A percentile compares a stretch with the other conserved stretches of the same genome.
Conservation (phyloP, 2,797 vertebrate genomes). For the Hypotaenidia okinawae region DNA sequence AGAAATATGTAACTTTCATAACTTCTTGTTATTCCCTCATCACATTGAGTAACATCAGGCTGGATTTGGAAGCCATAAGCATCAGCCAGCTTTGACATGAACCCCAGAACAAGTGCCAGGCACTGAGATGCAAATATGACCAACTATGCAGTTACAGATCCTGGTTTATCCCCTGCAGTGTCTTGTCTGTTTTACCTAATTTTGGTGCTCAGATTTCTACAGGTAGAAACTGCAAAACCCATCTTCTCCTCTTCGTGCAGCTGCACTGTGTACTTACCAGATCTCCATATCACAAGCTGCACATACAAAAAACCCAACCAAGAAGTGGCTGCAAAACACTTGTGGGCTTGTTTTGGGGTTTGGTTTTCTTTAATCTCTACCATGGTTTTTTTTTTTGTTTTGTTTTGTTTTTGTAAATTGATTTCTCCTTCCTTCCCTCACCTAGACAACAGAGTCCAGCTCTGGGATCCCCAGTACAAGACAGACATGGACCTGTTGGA, state of each 20-base stretch:
- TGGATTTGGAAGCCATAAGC: background rate
- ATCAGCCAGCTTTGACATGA: background rate
- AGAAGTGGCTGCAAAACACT: background rate
- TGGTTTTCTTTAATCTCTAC: too few relatives aligned
- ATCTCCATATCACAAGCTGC: background rate
- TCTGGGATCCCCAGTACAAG: too few relatives aligned
- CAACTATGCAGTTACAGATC: background rate
- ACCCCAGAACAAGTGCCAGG: background rate
- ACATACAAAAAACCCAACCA: background rate
- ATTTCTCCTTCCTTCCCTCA: background rate
- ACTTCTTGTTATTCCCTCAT: background rate
- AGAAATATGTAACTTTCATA: background rate
- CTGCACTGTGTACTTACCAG: background rate
- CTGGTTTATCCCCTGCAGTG: background rate
- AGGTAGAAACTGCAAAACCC: background rate
- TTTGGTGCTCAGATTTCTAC: background rate
- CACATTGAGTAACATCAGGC: background rate
- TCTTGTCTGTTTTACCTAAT: background rate
- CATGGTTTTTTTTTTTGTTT: too few relatives aligned
- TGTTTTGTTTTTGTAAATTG: background rate
- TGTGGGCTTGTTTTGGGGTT: too few relatives aligned
- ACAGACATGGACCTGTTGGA: too few relatives aligned
- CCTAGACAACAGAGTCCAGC: too few relatives aligned
- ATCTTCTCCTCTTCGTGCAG: background rate
- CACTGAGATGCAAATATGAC: background rate